Evolutionary conservation across 2,888 invertebrate species (phyloP).

Genomic region (Asteroscopus sphinx): DNA sequence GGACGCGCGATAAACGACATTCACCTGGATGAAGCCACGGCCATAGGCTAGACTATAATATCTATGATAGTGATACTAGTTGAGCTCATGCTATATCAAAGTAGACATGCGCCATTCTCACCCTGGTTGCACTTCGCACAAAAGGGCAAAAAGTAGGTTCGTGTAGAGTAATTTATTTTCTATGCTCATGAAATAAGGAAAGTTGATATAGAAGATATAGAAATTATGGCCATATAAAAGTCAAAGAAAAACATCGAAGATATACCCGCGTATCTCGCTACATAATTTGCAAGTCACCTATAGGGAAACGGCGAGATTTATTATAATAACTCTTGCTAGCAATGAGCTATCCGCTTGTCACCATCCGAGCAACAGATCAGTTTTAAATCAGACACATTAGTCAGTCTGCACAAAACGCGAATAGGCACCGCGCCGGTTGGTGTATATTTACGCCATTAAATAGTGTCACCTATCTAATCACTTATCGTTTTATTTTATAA

Average conservation of each 20-base stretch:
- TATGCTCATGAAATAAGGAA: background rate
- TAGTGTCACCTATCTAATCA: slow-evolving; percentile 37
- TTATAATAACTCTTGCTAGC: slow-evolving; percentile 41
- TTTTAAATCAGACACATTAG: slow-evolving; percentile 50
- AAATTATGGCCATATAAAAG: slow-evolving; percentile 24
- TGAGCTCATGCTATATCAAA: too few relatives aligned
- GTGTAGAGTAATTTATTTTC: too few relatives aligned
- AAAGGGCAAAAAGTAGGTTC: background rate
- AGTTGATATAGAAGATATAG: background rate
- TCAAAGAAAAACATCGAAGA: slow-evolving; percentile 21
- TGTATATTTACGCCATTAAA: slow-evolving; percentile 38
- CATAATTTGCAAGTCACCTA: slow-evolving; percentile 47
- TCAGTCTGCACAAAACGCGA: slow-evolving; percentile 29
- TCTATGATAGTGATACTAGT: too few relatives aligned
- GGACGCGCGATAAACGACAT: too few relatives aligned
- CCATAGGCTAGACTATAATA: too few relatives aligned
- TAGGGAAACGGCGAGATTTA: slow-evolving; percentile 40
- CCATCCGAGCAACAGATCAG: slow-evolving; percentile 51
- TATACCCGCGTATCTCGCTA: slow-evolving; percentile 14
- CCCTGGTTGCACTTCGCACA: too few relatives aligned
- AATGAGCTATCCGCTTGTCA: slow-evolving; percentile 46
- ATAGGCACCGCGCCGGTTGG: slow-evolving; percentile 9
- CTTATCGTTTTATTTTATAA: slow-evolving; percentile 8
- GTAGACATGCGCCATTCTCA: too few relatives aligned
- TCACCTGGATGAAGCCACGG: too few relatives aligned